Base-by-base conservation (phyloP, 2,797 vertebrate species). In the Taenioides sp. region DNA sequence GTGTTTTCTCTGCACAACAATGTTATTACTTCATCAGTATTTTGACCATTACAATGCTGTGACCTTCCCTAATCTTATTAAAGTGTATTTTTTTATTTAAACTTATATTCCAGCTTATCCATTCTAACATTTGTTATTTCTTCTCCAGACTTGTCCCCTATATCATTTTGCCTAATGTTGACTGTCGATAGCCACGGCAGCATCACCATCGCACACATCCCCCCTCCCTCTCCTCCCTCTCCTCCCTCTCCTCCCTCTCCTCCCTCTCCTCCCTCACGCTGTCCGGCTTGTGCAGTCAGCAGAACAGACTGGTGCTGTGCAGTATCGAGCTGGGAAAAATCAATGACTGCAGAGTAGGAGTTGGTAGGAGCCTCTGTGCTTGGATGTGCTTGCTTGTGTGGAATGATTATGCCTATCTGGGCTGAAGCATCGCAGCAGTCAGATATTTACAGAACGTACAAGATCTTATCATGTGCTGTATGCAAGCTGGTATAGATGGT, bases 211-310 rank as follows among this genome's bases (percentile, higher is more conserved):
- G 69, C 69, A 60, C 57, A 20, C 65, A 58, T 49, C 14, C n/a
- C 70, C 59, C 0, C 40, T 37, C 5, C 18, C 27, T 0, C 52
- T 65, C 7, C 25, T 72, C 14, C 40, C 14, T 43, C 3, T 14
- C 40, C 11, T 34, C 60, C 49, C 81, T 66, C 70, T 55, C 0
- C 40, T 37, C 5, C 18, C 27, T 0, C 52, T 65, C 7, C 25
- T 72, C 14, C 40, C 14, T 43, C 3, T 14, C 40, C 11, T 34
- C 60, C 49, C 81, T 66, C 79, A 80, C 65, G 57, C 80, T 83
- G 82, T 88, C 87, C 80, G 20, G 80, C 88, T 83, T 91, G 90
- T 92, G 84, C 87, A 92, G 92, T 93, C 92, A 93, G 92, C 92
- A 92, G 87, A 92, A 91, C 84, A 76, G 84, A 81, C 86, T 87